phyloP scores from a whole-genome alignment of 2,797 vertebrate species.

The Buceros bicornis region DNA sequence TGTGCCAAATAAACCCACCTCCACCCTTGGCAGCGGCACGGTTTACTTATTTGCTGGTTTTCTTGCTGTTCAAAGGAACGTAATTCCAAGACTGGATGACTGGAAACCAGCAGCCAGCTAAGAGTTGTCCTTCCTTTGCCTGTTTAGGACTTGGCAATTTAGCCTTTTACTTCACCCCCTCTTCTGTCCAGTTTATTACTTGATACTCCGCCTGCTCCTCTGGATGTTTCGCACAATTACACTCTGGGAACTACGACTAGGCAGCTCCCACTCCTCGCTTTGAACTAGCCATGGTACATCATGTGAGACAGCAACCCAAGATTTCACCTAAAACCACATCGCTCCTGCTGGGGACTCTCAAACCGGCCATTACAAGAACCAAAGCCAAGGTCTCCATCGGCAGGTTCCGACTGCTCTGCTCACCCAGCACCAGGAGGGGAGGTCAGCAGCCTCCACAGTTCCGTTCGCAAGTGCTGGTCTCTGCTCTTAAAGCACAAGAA shows the following conservation, averaged over 20 bases:
- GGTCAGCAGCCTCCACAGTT: not conserved
- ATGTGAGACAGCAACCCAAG: not conserved
- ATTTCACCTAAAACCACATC: not conserved
- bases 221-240: not conserved
- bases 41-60: not conserved
- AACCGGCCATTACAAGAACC: fast-evolving
- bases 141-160: not conserved
- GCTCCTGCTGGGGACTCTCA: not conserved
- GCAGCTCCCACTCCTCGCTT: not conserved
- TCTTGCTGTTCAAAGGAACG: not conserved
- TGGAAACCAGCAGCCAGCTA: not conserved
- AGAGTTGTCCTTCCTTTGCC: not conserved
- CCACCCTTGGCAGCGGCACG: not conserved
- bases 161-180: not conserved
- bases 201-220: not conserved
- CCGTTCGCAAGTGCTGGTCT: not conserved
- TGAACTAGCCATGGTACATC: not conserved
- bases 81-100: no score
- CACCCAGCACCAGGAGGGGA: not conserved
- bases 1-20: not conserved
- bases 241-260: not conserved
- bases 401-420: not conserved
- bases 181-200: not conserved
- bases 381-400: not conserved
- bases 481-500: not conserved